Percentiles rank a stretch among this genome's conserved stretches.
These are phyloP conservation scores for Rhynchomys soricoides DNA, from an alignment of 2,113 vertebrate species.

Conservation along the genomic window DNA sequence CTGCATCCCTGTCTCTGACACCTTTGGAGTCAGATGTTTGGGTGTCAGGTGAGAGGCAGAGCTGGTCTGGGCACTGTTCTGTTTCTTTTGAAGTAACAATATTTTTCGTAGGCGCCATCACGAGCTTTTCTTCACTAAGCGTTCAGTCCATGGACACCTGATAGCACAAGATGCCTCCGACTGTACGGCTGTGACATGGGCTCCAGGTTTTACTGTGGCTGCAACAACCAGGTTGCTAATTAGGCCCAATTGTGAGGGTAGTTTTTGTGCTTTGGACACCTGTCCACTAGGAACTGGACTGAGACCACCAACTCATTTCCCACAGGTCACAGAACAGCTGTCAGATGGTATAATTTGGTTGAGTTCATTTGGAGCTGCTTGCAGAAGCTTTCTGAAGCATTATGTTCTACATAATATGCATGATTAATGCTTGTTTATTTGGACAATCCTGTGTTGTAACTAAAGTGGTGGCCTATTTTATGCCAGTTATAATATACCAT, in stretches of 20 bases:
- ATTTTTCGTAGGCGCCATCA: background rate
- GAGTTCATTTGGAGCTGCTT: conserved; percentile 84
- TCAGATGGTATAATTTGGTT: conserved; percentile 84
- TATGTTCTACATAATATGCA: conserved; percentile 86
- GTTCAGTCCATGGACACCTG: conserved; percentile 47
- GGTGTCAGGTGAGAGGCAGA: conserved; percentile 32
- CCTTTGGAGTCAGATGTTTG: background rate
- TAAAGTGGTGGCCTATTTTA: conserved; percentile 80
- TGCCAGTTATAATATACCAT: conserved; percentile 78
- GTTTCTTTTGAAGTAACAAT: conserved; percentile 57
- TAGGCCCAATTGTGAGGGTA: conserved; percentile 74
- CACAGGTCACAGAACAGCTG: conserved; percentile 87
- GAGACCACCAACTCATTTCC: conserved; percentile 85
- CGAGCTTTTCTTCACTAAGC: conserved; percentile 10
- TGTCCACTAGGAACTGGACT: conserved; percentile 82
- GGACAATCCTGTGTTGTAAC: conserved; percentile 80
- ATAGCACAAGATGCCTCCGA: conserved; percentile 50
- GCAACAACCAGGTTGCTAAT: conserved; percentile 73
- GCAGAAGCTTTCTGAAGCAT: conserved; percentile 84
- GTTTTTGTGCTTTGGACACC: conserved; percentile 82
- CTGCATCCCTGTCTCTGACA: background rate
- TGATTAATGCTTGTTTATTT: conserved; percentile 86
- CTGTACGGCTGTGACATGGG: conserved; percentile 39
- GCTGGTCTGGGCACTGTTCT: background rate
- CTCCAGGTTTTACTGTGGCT: conserved; percentile 61